A percentile compares a stretch with the other conserved stretches of the same genome.
These are phyloP conservation scores for Gryllus bimaculatus DNA, from an alignment of 1,140 invertebrate genomes.

Conservation along the genomic window DNA sequence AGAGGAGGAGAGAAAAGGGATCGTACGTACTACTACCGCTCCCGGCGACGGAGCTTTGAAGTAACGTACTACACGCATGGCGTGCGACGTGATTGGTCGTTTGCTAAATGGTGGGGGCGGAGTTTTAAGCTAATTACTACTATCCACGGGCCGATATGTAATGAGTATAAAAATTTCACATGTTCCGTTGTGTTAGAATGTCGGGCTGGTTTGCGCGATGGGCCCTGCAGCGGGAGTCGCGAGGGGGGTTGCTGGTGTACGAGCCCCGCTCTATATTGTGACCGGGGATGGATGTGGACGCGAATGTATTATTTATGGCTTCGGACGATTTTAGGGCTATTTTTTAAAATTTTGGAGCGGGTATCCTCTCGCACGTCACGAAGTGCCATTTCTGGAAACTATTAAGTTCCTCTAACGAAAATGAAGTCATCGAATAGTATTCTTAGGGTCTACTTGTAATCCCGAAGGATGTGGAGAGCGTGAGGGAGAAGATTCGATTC, in stretches of 20 bases:
- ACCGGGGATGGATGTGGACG: neutral
- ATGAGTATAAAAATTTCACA: slow-evolving; percentile 6
- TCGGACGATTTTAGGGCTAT: neutral
- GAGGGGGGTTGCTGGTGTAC: neutral
- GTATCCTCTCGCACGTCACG: neutral
- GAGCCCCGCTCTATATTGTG: neutral
- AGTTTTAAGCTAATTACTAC: slow-evolving; percentile 5
- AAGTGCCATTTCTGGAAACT: neutral
- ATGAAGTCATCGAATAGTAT: neutral
- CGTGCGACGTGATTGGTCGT: neutral
- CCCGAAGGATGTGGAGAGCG: no score
- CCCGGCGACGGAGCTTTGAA: neutral
- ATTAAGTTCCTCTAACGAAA: neutral
- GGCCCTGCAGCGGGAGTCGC: neutral
- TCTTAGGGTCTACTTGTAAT: neutral
- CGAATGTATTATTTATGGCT: neutral
- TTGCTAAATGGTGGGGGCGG: slow-evolving; percentile 2
- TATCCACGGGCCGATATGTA: neutral
- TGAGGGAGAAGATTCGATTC: no score
- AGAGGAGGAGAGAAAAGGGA: neutral
- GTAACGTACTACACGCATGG: neutral
- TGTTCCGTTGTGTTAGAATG: neutral
- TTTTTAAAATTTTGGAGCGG: neutral
- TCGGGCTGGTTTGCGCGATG: neutral
- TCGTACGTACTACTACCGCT: neutral